Base-by-base conservation (phyloP, 2,113 vertebrate species). In the Lipophrys pholis region DNA sequence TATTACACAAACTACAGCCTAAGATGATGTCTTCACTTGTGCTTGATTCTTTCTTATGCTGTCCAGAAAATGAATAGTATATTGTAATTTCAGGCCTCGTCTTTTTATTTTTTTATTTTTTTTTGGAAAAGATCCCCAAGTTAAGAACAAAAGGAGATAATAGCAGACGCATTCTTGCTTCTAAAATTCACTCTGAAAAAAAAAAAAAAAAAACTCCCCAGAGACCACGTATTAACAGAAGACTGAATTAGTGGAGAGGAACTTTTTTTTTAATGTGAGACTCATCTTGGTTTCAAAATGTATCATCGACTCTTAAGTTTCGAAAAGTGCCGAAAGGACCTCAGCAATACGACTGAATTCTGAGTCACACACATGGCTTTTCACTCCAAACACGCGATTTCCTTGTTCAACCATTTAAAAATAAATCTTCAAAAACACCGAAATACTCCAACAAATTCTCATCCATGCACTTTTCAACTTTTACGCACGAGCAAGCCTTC, bases 351-450 rank as follows among this genome's bases (percentile, higher is more conserved):
- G 49, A 42, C 6, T 11, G 62, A 1, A 68, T 38, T 54, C 40
- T 5, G 6, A 48, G 5, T 56, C 65, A 41, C 17, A 55, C 76
- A 73, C 62, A 67, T 50, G 15, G 17, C 17, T 63, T 73, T 60
- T 53, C 36, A 42, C 5, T 50, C 10, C 35, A 36, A 66, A 72
- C 61, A n/a, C 8, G 11, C 48, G 4, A 0, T 54, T 21, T 8
- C 5, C 16, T 16, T 14, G 1, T 43, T 30, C 9, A 10, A n/a
- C 11, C 5, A 10, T 6, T 50, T 30, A 5, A 11, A 1, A n/a
- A 50, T 5, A 49, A 16, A 49, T 67, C 9, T 48, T 51, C 35
- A 60, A 57, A 41, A 45, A 45, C 12, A 38, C 1, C 15, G 36
- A 30, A 16, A 39, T 5, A n/a, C 35, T 5, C 6, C 21, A 30